Evolutionary conservation across 53 echinoderm and acorn worm species (phyloP).

Genomic region (Antedon mediterranea): DNA sequence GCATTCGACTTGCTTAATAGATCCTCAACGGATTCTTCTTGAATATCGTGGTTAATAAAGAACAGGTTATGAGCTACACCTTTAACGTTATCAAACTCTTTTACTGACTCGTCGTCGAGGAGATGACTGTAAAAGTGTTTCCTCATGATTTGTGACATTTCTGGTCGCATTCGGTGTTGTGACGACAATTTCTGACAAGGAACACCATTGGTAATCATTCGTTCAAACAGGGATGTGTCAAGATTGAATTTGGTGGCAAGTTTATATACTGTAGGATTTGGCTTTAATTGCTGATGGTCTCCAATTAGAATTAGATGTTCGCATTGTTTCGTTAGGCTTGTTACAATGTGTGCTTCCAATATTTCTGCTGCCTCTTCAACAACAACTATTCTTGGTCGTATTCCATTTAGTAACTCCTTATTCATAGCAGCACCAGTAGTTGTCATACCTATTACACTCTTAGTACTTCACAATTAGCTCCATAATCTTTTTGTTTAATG

Average conservation of each 20-base stretch:
- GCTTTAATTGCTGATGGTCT: slow-evolving; percentile 62
- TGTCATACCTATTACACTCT: slow-evolving; percentile 35
- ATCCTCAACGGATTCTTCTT: slow-evolving; percentile 41
- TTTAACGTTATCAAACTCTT: slow-evolving; percentile 28
- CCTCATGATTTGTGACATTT: slow-evolving; percentile 61
- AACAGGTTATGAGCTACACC: slow-evolving; percentile 56
- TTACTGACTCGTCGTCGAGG: slow-evolving; percentile 47
- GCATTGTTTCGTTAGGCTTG: slow-evolving; percentile 32
- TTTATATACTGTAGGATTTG: slow-evolving; percentile 77
- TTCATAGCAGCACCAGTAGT: slow-evolving; percentile 45
- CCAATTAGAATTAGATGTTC: slow-evolving; percentile 84
- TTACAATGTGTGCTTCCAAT: slow-evolving; percentile 61
- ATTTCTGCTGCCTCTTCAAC: slow-evolving; percentile 83
- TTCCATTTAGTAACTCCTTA: slow-evolving; percentile 20
- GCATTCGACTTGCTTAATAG: slow-evolving; percentile 47
- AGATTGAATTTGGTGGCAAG: slow-evolving; percentile 65
- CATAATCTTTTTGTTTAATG: slow-evolving; percentile 6
- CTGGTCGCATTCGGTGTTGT: slow-evolving; percentile 92
- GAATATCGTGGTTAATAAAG: slow-evolving; percentile 49
- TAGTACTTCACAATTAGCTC: background rate
- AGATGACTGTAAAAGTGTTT: slow-evolving; percentile 54
- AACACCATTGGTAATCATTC: slow-evolving; percentile 58
- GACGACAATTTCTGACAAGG: slow-evolving; percentile 31
- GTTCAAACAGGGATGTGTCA: slow-evolving; percentile 77
- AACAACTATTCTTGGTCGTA: slow-evolving; percentile 48